Evolutionary conservation across 2,113 vertebrate genomes (phyloP), one percentile per base, ranked within the genome.

Genomic region (Paedocypris sp.): DNA sequence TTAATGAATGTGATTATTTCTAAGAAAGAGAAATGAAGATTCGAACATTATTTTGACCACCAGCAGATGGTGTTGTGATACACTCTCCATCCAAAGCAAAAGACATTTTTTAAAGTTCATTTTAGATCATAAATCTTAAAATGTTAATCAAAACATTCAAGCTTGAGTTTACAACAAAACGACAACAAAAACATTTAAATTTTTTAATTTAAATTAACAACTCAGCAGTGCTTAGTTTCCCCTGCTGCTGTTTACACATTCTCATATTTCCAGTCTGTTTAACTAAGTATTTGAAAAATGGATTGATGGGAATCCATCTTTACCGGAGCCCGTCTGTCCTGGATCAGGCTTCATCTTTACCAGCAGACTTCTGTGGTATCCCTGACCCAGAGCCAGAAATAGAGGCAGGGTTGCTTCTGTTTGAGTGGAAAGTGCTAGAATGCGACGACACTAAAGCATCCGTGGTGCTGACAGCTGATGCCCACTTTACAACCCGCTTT

Each of bases 11-110:
- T n/a, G 8, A 36, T 36, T 3, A 2, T n/a, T n/a, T 12, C 35
- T 29, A 11, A 9, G 16, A 36, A 16, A 2, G 46, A 19, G 5
- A 65, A 9, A 53, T 31, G 38, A 41, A 47, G 28, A 45, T 16
- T 38, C 5, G 11, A 8, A 9, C 22, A 56, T 52, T 18, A 56
- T 48, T n/a, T 25, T 38, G 26, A 11, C 58, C 68, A 70, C 63
- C 68, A 66, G 50, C 18, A 66, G 68, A 70, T 70, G 63, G 63
- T 13, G 50, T 35, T 62, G 45, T 70, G 43, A 35, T 45, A 62
- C 57, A 29, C 35, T 52, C 6, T 1, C 28, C 26, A 26, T 10
- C 38, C 15, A 28, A 25, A 16, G 19, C 3, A 56, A 20, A 18
- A 51, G 41, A 28, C n/a, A n/a, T n/a, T n/a, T n/a, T n/a, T n/a